Base-by-base conservation (phyloP, 2,888 invertebrate species). In the Drosophila nr. perissopoda region DNA sequence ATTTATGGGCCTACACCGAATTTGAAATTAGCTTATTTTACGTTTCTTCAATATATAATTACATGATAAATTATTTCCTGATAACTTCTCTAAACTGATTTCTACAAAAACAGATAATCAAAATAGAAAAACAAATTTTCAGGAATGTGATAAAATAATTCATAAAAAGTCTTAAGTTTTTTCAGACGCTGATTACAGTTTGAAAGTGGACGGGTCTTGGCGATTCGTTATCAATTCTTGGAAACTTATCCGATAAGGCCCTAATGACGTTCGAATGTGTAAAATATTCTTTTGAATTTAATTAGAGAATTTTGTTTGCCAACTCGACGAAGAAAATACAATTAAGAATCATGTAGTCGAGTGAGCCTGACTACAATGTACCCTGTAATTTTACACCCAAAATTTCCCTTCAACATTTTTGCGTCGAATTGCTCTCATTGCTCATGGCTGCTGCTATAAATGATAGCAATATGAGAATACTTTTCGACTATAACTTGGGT, bases 171-270 rank as follows among this genome's bases (percentile, higher is more conserved):
- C 34, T 34, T 5, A 13, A 5, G 13, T 31, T n/a, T 31, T 16
- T 54, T 4, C 25, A 21, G 27, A 36, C 56, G 53, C 21, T 68
- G 60, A 77, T 59, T 65, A 65, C 31, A 53, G 21, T 27, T 36
- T 38, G 18, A 42, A 56, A 38, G 16, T n/a, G 36, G 6, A 64
- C 21, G 48, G 29, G 1, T 18, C 11, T 38, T 10, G 21, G 5
- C n/a, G 61, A 54, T 36, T 36, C 13, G 10, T 4, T 38, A 65
- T 65, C 59, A 52, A 21, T 80, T 80, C 80, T 56, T 38, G 27
- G 76, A 76, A 76, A 58, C 16, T 25, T 29, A 31, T 36, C 11
- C 8, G 52, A 52, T 52, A 42, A 1, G 16, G 8, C 21, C 8
- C 4, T 1, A 31, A 21, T 21, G 33, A 7, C 52, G 8, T 16